These are phyloP conservation scores for Lamellibrachia luymesi DNA, from an alignment of 1,140 invertebrate species.

Conservation along the genomic window DNA sequence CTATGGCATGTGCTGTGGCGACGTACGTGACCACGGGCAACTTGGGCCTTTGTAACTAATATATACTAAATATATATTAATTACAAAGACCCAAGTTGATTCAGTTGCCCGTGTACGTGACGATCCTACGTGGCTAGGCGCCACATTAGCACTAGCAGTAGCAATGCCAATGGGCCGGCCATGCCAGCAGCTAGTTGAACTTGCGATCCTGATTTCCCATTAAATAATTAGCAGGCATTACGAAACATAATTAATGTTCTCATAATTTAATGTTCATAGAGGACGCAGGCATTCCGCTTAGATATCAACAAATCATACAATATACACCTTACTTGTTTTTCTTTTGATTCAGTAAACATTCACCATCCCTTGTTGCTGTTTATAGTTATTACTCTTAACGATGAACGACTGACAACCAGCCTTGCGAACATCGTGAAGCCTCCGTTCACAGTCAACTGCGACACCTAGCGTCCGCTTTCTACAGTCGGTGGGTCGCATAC, in stretches of 20 bases:
- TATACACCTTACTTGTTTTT: neutral
- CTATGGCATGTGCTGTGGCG: too few species aligned
- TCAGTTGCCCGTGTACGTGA: too few species aligned
- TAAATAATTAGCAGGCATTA: neutral
- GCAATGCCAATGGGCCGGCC: too few species aligned
- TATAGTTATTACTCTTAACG: neutral
- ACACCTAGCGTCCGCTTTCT: neutral
- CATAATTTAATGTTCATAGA: neutral
- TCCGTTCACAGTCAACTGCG: neutral
- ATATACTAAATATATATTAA: too few species aligned
- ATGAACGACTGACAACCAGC: neutral
- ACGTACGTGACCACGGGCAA: too few species aligned
- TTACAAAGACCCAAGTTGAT: too few species aligned
- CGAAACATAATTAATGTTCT: neutral
- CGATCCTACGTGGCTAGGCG: too few species aligned
- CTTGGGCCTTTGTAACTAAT: too few species aligned
- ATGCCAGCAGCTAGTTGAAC: neutral
- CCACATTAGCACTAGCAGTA: too few species aligned
- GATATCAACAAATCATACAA: neutral
- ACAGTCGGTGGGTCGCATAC: neutral
- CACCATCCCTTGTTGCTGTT: neutral
- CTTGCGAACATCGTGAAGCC: neutral
- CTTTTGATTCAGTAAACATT: neutral
- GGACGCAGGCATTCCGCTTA: neutral
- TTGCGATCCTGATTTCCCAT: neutral